A percentile compares a stretch with the other conserved stretches of the same genome.
Conservation (phyloP, 2,113 vertebrate genomes). For the Ctenomys sociabilis region DNA sequence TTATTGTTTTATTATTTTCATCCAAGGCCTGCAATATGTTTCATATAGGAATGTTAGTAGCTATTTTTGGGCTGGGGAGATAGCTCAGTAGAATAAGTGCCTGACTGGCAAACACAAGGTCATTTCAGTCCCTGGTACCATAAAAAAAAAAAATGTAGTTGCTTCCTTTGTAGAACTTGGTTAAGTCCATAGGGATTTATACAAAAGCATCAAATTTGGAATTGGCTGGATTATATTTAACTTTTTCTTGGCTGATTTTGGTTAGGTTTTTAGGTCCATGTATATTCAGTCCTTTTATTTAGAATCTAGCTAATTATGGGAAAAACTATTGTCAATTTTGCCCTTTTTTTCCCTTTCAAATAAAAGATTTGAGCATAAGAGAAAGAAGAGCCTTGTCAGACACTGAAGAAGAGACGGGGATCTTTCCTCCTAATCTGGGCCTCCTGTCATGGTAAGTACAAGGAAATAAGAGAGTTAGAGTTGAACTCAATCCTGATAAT, state of each 20-base stretch:
- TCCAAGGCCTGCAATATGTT: slow-evolving; percentile 12
- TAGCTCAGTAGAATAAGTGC: no score
- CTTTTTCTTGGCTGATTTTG: slow-evolving; percentile 10
- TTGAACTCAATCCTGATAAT: background rate
- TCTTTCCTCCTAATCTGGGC: slow-evolving; percentile 83
- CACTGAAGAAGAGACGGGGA: slow-evolving; percentile 77
- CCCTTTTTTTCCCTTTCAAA: background rate
- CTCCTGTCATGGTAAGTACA: slow-evolving; percentile 88
- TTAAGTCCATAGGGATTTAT: slow-evolving; percentile 34
- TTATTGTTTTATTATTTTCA: slow-evolving; percentile 56
- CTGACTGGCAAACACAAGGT: no score
- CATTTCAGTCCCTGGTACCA: no score
- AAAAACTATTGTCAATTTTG: slow-evolving; percentile 52
- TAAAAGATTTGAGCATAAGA: slow-evolving; percentile 78
- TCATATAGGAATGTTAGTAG: background rate
- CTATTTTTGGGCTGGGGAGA: no score
- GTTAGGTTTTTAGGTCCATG: background rate
- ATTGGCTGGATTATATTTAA: background rate
- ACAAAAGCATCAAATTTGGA: slow-evolving; percentile 5
- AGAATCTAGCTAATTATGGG: background rate
- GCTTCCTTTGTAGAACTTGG: background rate
- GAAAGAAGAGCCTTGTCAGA: slow-evolving; percentile 73
- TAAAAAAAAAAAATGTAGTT: background rate
- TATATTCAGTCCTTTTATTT: slow-evolving; percentile 33
- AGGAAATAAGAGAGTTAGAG: slow-evolving; percentile 14